A percentile compares a stretch with the other conserved stretches of the same genome.
phyloP scores from a whole-genome alignment of 2,888 invertebrate genomes.

The Biston betularia region DNA sequence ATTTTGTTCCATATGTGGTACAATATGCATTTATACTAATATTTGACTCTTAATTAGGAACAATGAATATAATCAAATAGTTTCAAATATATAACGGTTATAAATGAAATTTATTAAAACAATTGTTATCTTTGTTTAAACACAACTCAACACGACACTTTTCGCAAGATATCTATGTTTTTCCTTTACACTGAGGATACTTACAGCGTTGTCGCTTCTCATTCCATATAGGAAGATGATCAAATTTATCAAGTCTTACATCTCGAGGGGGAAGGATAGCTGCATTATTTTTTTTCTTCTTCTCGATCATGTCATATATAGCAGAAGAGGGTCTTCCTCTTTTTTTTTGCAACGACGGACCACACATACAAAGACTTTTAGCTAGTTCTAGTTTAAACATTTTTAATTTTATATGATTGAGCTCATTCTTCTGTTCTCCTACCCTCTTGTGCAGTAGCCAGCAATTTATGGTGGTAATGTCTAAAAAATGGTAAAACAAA shows the following conservation, averaged over 20 bases:
- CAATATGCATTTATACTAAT: neutral
- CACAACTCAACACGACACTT: neutral
- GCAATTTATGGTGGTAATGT: neutral
- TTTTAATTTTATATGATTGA: neutral
- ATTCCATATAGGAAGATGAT: neutral
- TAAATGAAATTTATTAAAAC: neutral
- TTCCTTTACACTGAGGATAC: conserved; percentile 1
- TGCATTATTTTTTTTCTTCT: neutral
- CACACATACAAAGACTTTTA: neutral
- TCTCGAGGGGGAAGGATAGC: neutral
- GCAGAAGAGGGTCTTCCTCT: conserved; percentile 4
- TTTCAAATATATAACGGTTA: neutral
- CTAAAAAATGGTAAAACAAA: neutral
- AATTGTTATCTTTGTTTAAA: neutral
- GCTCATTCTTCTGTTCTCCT: neutral
- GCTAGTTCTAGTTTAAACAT: neutral
- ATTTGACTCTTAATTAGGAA: neutral
- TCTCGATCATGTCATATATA: neutral
- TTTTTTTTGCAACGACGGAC: neutral
- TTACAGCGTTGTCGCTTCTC: neutral
- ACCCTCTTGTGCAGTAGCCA: neutral
- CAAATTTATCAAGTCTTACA: neutral
- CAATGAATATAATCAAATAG: too few relatives aligned
- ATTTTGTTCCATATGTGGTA: conserved; percentile 1
- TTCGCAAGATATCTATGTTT: neutral